Base-by-base conservation (phyloP, 2,797 vertebrate genomes). In the Yasuhikotakia modesta region DNA sequence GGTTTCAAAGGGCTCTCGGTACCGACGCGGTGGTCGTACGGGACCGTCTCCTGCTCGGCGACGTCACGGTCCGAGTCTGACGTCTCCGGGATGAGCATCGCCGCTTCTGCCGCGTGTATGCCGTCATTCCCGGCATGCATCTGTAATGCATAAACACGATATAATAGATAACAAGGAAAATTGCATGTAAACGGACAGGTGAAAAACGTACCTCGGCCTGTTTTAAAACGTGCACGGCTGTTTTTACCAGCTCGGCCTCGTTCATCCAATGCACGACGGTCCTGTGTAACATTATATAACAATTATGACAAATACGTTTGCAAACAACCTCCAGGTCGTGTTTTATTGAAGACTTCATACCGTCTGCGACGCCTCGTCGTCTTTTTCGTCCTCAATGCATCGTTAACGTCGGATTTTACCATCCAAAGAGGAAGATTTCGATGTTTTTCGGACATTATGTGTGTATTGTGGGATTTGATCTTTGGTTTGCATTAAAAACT, bases 181-280 rank as follows among this genome's bases (percentile, higher is more conserved):
- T 35, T 35, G 32, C 4, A 35, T 35, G 4, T 35, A 35, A 35
- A 35, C 7, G 32, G 4, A 4, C 1, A 19, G n/a, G 52, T 53
- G 21, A 35, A 21, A n/a, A 30, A 27, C 0, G 22, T 0, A 0
- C 2, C 58, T 0, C 8, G 3, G 6, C 79, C 16, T 57, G 39
- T 14, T 72, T 80, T 35, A 91, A 70, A 77, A 0, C 76, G 0
- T 82, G 77, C 1, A 81, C 67, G 0, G 91, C 90, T 0, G 91
- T 87, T 69, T 92, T 87, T 0, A 91, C 78, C 60, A 93, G 85
- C 84, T 93, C 91, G 0, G 55, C 65, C 80, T 93, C 92, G 85
- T 92, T 91, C 92, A 93, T 91, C 17, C 91, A 92, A 78, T 92
- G 92, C 55, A 27, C 2, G 57, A 80, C 14, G 22, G 32, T 70